phyloP scores from a whole-genome alignment of 2,113 vertebrate genomes.

The Pleuronectes platessa region DNA sequence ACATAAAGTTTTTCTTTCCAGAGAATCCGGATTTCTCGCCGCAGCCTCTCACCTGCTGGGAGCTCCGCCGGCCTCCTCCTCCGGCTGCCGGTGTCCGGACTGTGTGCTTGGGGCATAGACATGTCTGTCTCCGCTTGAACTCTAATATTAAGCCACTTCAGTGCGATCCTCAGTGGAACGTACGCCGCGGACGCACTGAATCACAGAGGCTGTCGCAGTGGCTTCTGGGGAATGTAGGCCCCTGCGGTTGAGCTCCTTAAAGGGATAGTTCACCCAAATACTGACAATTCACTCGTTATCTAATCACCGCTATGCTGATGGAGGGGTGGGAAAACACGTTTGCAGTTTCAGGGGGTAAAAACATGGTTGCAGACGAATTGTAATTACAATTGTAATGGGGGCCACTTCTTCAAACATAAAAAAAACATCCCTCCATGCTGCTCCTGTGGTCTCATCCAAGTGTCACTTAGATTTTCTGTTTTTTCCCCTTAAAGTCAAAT shows the following conservation, averaged over 20 bases:
- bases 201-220: constrained; percentile 13
- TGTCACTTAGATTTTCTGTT: too few species aligned
- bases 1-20: too few species aligned
- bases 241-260: not conserved
- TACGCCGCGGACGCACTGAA: constrained; percentile 7
- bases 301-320: too few species aligned
- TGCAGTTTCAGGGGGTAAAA: too few species aligned
- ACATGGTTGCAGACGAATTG: too few species aligned
- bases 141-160: not conserved
- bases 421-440: too few species aligned
- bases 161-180: not conserved
- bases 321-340: too few species aligned
- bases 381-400: too few species aligned
- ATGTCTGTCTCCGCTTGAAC: constrained; percentile 21
- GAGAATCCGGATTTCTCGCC: not conserved
- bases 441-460: too few species aligned
- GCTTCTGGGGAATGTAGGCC: constrained; percentile 73
- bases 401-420: too few species aligned
- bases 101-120: constrained; percentile 32
- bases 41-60: constrained; percentile 55
- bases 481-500: too few species aligned
- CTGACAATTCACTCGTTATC: too few species aligned
- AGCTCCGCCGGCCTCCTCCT: constrained; percentile 62
- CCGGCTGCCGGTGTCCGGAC: constrained; percentile 31
- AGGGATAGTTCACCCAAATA: not conserved